phyloP scores from a whole-genome alignment of 1,140 invertebrate genomes.

The Onthophagus taurus region DNA sequence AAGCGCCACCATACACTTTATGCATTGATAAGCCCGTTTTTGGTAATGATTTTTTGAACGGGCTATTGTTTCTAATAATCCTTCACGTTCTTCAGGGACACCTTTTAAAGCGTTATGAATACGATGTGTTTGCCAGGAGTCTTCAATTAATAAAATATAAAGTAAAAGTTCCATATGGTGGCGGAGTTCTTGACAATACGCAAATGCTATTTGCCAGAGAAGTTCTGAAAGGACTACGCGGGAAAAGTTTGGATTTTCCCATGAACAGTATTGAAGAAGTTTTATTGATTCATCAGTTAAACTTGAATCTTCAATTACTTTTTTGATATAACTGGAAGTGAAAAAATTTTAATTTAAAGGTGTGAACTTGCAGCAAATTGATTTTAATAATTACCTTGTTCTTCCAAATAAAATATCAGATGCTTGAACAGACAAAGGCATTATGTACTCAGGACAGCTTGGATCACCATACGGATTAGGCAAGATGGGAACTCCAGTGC shows the following conservation, averaged over 20 bases:
- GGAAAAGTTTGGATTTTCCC: conserved; percentile 94
- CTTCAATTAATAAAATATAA: conserved; percentile 80
- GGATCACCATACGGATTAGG: conserved; percentile 79
- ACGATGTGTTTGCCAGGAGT: conserved; percentile 91
- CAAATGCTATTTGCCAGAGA: conserved; percentile 88
- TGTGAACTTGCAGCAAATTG: conserved; percentile 34
- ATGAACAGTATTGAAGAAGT: conserved; percentile 84
- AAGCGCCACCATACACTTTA: conserved; percentile 87
- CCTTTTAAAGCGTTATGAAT: conserved; percentile 75
- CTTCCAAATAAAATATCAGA: conserved; percentile 74
- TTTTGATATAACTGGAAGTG: conserved; percentile 76
- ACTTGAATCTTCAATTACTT: conserved; percentile 89
- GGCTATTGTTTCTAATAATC: conserved; percentile 86
- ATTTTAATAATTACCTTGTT: conserved; percentile 47
- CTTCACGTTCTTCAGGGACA: conserved; percentile 84
- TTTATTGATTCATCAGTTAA: conserved; percentile 83
- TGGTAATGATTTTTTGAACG: conserved; percentile 91
- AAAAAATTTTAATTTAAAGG: conserved; percentile 3
- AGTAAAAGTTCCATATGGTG: conserved; percentile 86
- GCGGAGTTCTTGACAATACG: conserved; percentile 88
- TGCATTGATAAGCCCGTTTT: conserved; percentile 93
- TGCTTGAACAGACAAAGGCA: conserved; percentile 65
- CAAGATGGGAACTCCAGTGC: conserved; percentile 48
- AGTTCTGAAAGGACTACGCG: conserved; percentile 79
- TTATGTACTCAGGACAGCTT: conserved; percentile 55